These are phyloP conservation scores for Pampusana beccarii DNA, from an alignment of 2,113 vertebrate genomes.

Conservation along the genomic window DNA sequence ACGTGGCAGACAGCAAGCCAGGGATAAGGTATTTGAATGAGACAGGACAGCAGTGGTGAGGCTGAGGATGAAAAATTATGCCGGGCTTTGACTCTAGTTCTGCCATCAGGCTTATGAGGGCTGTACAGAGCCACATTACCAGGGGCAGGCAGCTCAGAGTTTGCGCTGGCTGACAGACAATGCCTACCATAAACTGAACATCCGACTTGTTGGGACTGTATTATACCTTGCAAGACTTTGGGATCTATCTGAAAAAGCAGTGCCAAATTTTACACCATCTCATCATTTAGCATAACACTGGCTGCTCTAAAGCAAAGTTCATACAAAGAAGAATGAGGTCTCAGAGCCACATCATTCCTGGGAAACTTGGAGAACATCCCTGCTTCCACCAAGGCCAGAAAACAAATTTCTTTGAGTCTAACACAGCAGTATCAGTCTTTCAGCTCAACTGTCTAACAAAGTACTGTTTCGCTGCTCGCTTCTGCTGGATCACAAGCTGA, in stretches of 20 bases:
- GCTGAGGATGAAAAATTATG: not conserved
- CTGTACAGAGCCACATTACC: not conserved
- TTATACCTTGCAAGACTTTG: not conserved
- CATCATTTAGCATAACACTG: not conserved
- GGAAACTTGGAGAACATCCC: not conserved
- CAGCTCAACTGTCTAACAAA: not conserved
- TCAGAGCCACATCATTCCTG: not conserved
- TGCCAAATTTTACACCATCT: not conserved
- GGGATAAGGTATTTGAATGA: not conserved
- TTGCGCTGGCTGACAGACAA: not conserved
- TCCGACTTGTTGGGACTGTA: not conserved
- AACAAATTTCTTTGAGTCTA: not conserved
- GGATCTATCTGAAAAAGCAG: not conserved
- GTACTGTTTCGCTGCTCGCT: not conserved
- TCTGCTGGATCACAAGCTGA: not conserved
- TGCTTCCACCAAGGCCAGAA: not conserved
- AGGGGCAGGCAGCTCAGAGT: not conserved
- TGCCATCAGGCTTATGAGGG: not conserved
- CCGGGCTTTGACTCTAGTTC: not conserved
- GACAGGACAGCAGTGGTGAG: accelerated
- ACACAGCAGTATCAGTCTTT: not conserved
- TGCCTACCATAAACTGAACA: not conserved
- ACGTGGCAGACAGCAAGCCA: accelerated
- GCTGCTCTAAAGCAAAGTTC: not conserved
- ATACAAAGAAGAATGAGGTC: not conserved